Evolutionary conservation across 2,113 vertebrate genomes (phyloP), one percentile per base, ranked within the genome.

Genomic region (Zapus hudsonius): DNA sequence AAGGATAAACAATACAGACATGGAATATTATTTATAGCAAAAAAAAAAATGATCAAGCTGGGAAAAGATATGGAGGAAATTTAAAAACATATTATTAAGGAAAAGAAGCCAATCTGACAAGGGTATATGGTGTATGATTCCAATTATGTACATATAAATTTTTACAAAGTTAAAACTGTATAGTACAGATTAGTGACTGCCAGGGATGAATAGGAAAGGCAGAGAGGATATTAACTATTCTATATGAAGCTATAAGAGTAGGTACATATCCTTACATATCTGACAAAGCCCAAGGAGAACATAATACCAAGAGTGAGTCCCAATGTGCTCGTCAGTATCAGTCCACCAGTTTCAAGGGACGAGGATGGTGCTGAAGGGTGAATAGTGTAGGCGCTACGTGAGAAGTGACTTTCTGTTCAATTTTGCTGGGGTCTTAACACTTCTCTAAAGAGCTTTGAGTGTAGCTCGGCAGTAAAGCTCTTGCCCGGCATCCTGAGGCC

Each of bases 401-500:
- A 75, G 85, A n/a, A 76, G 27, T 36, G 31, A 80, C 47, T 74
- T 94, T n/a, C 42, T 10, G 29, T 27, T 92, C 69, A 73, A 1
- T 47, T 93, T 79, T 91, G 12, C 36, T 69, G 4, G 85, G 47
- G 64, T 74, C 44, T 64, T 75, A 89, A 87, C 93, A 90, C 5
- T 94, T 11, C 29, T 64, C 23, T 80, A 81, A 72, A 44, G 64
- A n/a, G 64, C 17, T 38, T 3, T 15, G 44, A 44, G 27, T 33
- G 13, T 42, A 72, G 19, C 63, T 29, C 52, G 7, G 40, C 27
- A 29, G 22, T 19, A 59, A 23, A 59, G 27, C 7, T 29, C 17
- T 76, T 67, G 7, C 8, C 29, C 11, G 40, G 63, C 13, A 61
- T 29, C 23, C 20, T 57, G 47, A 79, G 73, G 52, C 3, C 85